Evolutionary conservation across 2,113 vertebrate species (phyloP), one percentile per base, ranked within the genome.

Genomic region (Probosciger aterrimus): DNA sequence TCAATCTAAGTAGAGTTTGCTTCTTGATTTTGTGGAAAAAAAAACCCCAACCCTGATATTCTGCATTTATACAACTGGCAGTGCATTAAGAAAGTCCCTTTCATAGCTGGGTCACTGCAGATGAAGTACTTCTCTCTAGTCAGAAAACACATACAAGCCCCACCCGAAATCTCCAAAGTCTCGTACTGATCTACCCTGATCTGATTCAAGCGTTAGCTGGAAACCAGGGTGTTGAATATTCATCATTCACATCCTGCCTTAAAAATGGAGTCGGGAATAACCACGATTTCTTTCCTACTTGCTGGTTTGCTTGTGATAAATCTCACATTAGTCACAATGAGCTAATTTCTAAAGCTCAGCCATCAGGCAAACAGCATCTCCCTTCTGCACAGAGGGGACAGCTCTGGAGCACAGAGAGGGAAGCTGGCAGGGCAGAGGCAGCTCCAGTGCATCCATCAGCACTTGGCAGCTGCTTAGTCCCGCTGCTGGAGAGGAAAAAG

Each of bases 1-100:
- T 96, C 89, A 68, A 95, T 93, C 94, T 86, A 82, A 95, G 73
- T 73, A 93, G 92, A 94, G 82, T 93, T 93, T 93, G 74, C 65
- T 85, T 73, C 85, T 93, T 93, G 65, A 60, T 95, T 96, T 91
- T 95, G 65, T 78, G 49, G 49, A 11, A 67, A 85, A 96, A 90
- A 77, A 77, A 78, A 76, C 2, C 1, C 47, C 35, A 57, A 39
- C 10, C 3, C 86, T 24, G 39, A 75, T 80, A 91, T 78, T 88
- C 60, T 85, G 5, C 7, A 7, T 18, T 60, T 70, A 60, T 35
- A 60, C 73, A 53, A 79, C 4, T 1, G 30, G 37, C 6, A 76
- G 68, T 68, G 82, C 90, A 87, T 81, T 90, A 95, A 55, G 86
- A 47, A 92, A 86, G 59, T 30, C 89, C 63, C 75, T 70, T 65